Conservation (phyloP, 2,888 invertebrate species). For the Polydrusus cervinus region DNA sequence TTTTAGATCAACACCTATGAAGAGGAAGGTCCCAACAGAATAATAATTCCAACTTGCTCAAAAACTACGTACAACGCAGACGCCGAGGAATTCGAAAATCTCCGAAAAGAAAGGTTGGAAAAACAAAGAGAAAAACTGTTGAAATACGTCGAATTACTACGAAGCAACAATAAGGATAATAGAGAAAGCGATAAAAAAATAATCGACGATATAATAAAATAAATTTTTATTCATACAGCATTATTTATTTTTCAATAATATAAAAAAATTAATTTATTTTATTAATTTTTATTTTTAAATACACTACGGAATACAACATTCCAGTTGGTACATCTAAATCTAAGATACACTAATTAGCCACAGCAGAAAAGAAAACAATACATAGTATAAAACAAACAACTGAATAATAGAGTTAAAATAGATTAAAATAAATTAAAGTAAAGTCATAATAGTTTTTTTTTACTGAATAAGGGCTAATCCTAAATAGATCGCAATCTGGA, state of each 20-base stretch:
- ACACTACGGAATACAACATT: too few relatives aligned
- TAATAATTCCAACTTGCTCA: constrained; percentile 40
- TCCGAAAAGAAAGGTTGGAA: constrained; percentile 59
- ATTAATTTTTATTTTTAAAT: too few relatives aligned
- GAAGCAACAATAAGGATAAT: constrained; percentile 42
- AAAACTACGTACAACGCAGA: constrained; percentile 46
- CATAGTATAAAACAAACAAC: too few relatives aligned
- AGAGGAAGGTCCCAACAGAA: constrained; percentile 51
- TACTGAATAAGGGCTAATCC: too few relatives aligned
- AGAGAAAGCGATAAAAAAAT: constrained; percentile 38
- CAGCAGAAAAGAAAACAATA: too few relatives aligned
- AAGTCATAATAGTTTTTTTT: too few relatives aligned
- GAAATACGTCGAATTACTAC: constrained; percentile 59
- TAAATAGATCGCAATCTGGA: too few relatives aligned
- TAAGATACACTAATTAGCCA: too few relatives aligned
- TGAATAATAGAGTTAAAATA: too few relatives aligned
- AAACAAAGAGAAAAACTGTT: constrained; percentile 59
- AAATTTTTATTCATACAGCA: constrained; percentile 4
- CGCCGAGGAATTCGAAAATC: constrained; percentile 61
- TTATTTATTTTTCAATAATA: not conserved
- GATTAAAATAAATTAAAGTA: too few relatives aligned
- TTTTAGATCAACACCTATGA: constrained; percentile 53
- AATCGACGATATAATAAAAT: constrained; percentile 52
- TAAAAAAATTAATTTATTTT: too few relatives aligned
- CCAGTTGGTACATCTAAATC: too few relatives aligned